Evolutionary conservation across 2,797 vertebrate genomes (phyloP).

Genomic region (Emydoidea blandingii): DNA sequence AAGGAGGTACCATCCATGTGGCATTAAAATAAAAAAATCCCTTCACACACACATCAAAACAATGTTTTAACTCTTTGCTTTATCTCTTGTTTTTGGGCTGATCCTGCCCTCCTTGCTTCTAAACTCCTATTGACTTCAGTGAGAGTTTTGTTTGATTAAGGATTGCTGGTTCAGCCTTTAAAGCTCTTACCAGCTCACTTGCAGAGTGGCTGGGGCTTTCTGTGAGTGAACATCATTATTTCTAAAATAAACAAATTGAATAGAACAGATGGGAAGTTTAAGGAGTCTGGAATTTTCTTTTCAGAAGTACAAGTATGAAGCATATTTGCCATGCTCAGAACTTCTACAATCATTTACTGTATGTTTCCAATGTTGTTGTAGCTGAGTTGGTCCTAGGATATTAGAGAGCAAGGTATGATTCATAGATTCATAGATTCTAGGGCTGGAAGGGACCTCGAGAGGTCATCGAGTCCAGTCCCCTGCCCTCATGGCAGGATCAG

Average conservation of each 20-base stretch:
- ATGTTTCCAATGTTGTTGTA: not conserved
- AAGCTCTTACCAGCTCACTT: conserved; percentile 7
- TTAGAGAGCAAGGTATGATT: not conserved
- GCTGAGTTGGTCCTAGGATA: not conserved
- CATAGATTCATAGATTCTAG: too few relatives aligned
- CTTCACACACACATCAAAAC: not conserved
- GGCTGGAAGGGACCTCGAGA: too few relatives aligned
- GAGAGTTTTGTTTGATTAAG: conserved; percentile 21
- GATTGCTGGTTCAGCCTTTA: not conserved
- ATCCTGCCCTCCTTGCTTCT: not conserved
- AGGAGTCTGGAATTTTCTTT: not conserved
- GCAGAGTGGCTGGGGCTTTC: not conserved
- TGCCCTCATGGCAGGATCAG: too few relatives aligned
- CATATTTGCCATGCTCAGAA: not conserved
- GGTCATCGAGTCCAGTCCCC: too few relatives aligned
- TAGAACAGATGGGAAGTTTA: not conserved
- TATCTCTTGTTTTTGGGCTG: not conserved
- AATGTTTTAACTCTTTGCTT: not conserved
- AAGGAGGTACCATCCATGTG: not conserved
- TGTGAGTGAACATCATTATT: not conserved
- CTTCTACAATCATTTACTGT: not conserved
- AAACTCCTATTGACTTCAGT: not conserved
- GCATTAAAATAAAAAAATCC: conserved; percentile 11
- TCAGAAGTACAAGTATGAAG: not conserved
- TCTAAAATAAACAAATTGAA: conserved; percentile 6